Base-by-base conservation (phyloP, 2,113 vertebrate species). In the Nothoprocta pentlandii region DNA sequence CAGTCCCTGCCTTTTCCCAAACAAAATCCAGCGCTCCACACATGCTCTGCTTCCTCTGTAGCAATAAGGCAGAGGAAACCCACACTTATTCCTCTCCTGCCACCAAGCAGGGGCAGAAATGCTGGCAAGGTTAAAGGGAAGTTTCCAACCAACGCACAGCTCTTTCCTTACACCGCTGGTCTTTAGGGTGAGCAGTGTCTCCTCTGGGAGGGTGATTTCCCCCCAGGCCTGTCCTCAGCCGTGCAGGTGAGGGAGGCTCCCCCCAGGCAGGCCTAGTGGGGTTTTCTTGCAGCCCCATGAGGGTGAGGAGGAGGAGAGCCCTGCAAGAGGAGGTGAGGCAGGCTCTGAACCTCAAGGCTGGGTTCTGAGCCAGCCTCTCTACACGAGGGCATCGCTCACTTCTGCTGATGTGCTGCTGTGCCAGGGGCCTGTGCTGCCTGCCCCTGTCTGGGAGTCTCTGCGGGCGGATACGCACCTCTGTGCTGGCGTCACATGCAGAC, bases 391-490 rank as follows among this genome's bases (percentile, higher is more conserved):
- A 41, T 47, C 64, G 11, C 70, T 82, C 68, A 59, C 46, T 69
- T 83, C 46, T 77, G 58, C 67, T 82, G 67, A 12, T 61, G 32
- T 0, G 0, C 53, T 54, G 41, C 44, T 51, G 0, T 84, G 21
- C 10, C 25, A 34, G 42, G 42, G 73, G 42, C 9, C 0, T 2
- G 70, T n/a, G 14, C 70, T 16, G 30, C 26, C 32, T 75, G 4
- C 51, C 23, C 0, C 3, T 46, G 11, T 11, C 16, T 36, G 82
- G 47, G 46, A 67, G 76, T 44, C 19, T 6, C 2, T 8, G 63
- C 39, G 32, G 13, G 1, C 10, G 34, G 41, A 47, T 0, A 0
- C 15, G 39, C 41, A 6, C 16, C 11, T 85, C 34, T 82, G 3
- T 36, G 41, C 32, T 59, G 49, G 26, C 20, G 15, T 41, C 39